Conservation (phyloP, 1,140 invertebrate genomes). For the Scaptomyza hsui region DNA sequence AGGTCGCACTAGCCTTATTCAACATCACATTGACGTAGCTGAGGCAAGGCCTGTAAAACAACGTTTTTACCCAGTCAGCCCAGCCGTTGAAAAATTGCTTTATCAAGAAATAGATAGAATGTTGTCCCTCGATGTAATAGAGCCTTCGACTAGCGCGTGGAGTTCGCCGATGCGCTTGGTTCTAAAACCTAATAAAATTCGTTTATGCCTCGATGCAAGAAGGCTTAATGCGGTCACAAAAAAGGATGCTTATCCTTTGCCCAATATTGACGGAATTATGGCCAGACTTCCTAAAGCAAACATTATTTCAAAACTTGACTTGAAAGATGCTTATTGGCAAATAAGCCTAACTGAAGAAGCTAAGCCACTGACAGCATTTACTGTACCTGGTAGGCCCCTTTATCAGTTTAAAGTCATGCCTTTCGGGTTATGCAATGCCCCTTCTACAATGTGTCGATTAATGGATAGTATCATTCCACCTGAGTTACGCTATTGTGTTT, state of each 20-base stretch:
- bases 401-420: too few relatives aligned
- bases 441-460: too few relatives aligned
- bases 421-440: too few relatives aligned
- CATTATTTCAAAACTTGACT: constrained; percentile 59
- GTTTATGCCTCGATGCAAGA: constrained; percentile 71
- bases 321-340: constrained; percentile 79
- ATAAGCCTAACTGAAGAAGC: constrained; percentile 59
- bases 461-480: too few relatives aligned
- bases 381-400: constrained; percentile 28
- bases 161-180: constrained; percentile 49
- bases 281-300: constrained; percentile 36
- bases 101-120: constrained; percentile 51
- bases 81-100: constrained; percentile 34
- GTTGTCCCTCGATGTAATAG: constrained; percentile 44
- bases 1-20: not conserved
- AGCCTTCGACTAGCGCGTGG: constrained; percentile 21
- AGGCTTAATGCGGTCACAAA: constrained; percentile 62
- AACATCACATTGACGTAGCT: not conserved
- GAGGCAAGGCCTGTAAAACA: not conserved
- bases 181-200: constrained; percentile 53
- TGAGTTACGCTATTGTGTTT: too few relatives aligned
- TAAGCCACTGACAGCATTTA: constrained; percentile 84
- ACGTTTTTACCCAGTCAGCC: not conserved
- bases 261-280: constrained; percentile 44
- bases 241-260: not conserved